Percentiles rank a stretch among this genome's conserved stretches.
These are phyloP conservation scores for Lepidostoma basale DNA, from an alignment of 1,140 invertebrate genomes.

Conservation along the genomic window DNA sequence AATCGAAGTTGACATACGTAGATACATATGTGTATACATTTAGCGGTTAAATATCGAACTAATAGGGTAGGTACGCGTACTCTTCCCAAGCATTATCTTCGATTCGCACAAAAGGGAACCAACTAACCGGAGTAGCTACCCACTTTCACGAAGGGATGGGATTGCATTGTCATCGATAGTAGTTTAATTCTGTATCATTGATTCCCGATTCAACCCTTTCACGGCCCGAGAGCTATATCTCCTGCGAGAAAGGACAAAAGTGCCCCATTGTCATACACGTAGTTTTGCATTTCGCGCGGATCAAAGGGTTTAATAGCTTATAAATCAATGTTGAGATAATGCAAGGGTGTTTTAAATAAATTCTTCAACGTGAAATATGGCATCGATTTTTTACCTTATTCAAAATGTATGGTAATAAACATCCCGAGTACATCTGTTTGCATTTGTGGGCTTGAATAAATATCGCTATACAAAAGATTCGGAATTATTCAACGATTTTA, in stretches of 20 bases:
- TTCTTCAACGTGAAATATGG: conserved; percentile 25
- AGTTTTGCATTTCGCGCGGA: conserved; percentile 41
- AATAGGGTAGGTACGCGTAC: not conserved
- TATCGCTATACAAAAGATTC: not conserved
- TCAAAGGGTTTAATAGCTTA: conserved; percentile 47
- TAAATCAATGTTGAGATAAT: conserved; percentile 47
- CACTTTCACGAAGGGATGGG: conserved; percentile 31
- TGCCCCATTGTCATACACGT: conserved; percentile 34
- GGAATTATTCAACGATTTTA: too few relatives aligned
- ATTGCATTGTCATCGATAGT: conserved; percentile 38
- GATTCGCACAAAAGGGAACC: not conserved
- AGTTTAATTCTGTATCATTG: conserved; percentile 47
- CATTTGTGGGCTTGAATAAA: conserved; percentile 7
- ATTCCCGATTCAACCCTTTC: conserved; percentile 43
- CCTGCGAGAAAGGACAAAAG: conserved; percentile 25
- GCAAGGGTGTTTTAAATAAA: conserved; percentile 40
- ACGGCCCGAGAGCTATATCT: conserved; percentile 25
- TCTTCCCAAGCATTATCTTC: not conserved
- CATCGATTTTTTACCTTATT: conserved; percentile 5
- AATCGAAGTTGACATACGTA: too few relatives aligned
- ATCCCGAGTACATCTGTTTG: conserved; percentile 8
- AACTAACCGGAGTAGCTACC: conserved; percentile 12
- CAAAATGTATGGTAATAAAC: not conserved
- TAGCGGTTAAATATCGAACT: not conserved
- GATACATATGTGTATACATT: too few relatives aligned